These are phyloP conservation scores for Agonopterix arenella DNA, from an alignment of 2,888 invertebrate species.

Conservation along the genomic window DNA sequence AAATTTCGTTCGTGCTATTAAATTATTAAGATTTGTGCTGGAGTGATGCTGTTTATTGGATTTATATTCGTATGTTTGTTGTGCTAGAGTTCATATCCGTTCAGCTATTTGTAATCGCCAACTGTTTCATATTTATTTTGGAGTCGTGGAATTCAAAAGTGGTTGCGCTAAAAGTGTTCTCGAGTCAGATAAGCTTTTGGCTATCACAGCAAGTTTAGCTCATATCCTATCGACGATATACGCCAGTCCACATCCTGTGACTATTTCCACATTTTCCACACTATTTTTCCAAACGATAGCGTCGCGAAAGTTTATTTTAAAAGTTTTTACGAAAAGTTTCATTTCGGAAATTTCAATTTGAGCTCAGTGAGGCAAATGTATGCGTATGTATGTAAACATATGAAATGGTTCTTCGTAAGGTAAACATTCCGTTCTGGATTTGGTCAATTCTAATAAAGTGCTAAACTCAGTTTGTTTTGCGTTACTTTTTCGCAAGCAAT, in stretches of 20 bases:
- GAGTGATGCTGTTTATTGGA: too few relatives aligned
- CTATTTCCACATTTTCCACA: slow-evolving; percentile 1
- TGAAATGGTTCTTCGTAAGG: not conserved
- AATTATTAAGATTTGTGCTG: too few relatives aligned
- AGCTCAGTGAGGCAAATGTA: slow-evolving; percentile 2
- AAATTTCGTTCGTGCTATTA: too few relatives aligned
- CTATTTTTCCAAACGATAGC: slow-evolving; percentile 1
- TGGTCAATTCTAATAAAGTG: not conserved
- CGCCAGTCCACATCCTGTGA: slow-evolving; percentile 1
- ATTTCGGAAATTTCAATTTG: slow-evolving; percentile 2
- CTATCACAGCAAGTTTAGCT: slow-evolving; percentile 1
- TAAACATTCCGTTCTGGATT: slow-evolving; percentile 1
- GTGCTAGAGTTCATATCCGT: too few relatives aligned
- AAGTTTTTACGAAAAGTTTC: not conserved
- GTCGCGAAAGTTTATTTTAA: slow-evolving; percentile 1
- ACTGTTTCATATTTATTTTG: too few relatives aligned
- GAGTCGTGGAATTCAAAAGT: not conserved
- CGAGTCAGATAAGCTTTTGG: not conserved
- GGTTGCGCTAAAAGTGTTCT: not conserved
- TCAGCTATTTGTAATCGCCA: too few relatives aligned
- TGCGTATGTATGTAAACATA: slow-evolving; percentile 5
- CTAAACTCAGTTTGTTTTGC: not conserved
- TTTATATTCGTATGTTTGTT: too few relatives aligned
- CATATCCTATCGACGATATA: slow-evolving; percentile 3
- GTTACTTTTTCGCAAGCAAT: too few relatives aligned